A percentile compares a stretch with the other conserved stretches of the same genome.
Conservation (phyloP, 2,113 vertebrate species). For the Channa maculata region DNA sequence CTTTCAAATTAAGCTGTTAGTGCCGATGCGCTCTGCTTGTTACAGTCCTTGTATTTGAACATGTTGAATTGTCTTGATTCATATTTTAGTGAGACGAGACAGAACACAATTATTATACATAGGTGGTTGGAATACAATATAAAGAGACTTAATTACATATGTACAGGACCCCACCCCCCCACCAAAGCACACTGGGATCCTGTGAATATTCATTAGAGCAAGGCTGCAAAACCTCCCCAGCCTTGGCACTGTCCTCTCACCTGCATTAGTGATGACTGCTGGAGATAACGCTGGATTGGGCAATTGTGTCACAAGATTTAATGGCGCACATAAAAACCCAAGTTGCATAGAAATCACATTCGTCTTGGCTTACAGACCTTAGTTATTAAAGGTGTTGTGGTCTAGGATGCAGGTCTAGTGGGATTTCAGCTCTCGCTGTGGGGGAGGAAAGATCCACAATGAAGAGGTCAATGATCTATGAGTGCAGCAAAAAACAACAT, state of each 20-base stretch:
- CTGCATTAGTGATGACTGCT: conserved; percentile 20
- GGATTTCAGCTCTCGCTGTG: conserved; percentile 34
- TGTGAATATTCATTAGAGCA: conserved; percentile 38
- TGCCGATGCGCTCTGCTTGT: background rate
- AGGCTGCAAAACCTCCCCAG: conserved; percentile 16
- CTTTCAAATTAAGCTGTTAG: background rate
- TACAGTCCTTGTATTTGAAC: conserved; percentile 3
- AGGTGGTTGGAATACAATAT: background rate
- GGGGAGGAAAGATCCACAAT: conserved; percentile 19
- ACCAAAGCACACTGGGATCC: conserved; percentile 10
- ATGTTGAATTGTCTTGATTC: background rate
- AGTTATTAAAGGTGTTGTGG: conserved; percentile 40
- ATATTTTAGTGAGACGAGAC: background rate
- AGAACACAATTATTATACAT: background rate
- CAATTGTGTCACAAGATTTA: conserved; percentile 39
- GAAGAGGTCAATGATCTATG: conserved; percentile 34
- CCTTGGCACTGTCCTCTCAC: conserved; percentile 7
- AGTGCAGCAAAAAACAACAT: conserved; percentile 27
- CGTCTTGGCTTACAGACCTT: conserved; percentile 53
- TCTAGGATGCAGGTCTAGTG: conserved; percentile 1
- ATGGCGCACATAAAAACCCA: conserved; percentile 23
- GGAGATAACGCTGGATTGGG: conserved; percentile 7
- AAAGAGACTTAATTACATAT: conserved; percentile 5
- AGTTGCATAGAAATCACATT: conserved; percentile 32
- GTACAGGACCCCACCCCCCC: conserved; percentile 5